Evolutionary conservation across 1,140 invertebrate genomes (phyloP).

Genomic region (Carcinoscorpius rotundicauda): DNA sequence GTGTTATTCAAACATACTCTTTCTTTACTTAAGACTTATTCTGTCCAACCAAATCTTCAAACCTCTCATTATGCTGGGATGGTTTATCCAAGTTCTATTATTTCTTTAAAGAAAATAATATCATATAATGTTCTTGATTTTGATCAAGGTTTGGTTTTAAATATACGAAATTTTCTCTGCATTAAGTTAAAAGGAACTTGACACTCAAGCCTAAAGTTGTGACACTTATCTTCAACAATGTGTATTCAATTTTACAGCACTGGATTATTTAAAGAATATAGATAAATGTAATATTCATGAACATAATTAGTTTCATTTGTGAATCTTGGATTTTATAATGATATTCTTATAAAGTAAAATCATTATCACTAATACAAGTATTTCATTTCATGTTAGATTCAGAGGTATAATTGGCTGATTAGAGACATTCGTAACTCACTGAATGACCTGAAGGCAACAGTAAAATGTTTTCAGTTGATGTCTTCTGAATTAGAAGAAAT

Average conservation of each 20-base stretch:
- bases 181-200: not conserved
- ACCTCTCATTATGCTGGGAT: too few relatives aligned
- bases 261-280: conserved; percentile 29
- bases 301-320: too few relatives aligned
- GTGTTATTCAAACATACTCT: too few relatives aligned
- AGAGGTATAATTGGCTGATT: conserved; percentile 47
- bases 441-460: conserved; percentile 56
- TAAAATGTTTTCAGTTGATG: conserved; percentile 71
- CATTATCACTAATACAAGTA: not conserved
- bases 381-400: conserved; percentile 32
- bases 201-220: not conserved
- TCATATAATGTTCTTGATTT: too few relatives aligned
- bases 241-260: conserved; percentile 21
- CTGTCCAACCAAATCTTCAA: too few relatives aligned
- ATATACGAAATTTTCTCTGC: too few relatives aligned
- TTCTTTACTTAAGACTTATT: too few relatives aligned
- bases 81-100: too few relatives aligned
- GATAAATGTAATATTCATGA: conserved; percentile 47
- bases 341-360: too few relatives aligned
- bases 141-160: too few relatives aligned
- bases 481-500: conserved; percentile 65
- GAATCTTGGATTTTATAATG: too few relatives aligned
- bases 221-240: not conserved
- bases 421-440: conserved; percentile 41
- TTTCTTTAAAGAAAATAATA: too few relatives aligned